phyloP scores from a whole-genome alignment of 2,113 vertebrate species.

The Barnardius zonarius region DNA sequence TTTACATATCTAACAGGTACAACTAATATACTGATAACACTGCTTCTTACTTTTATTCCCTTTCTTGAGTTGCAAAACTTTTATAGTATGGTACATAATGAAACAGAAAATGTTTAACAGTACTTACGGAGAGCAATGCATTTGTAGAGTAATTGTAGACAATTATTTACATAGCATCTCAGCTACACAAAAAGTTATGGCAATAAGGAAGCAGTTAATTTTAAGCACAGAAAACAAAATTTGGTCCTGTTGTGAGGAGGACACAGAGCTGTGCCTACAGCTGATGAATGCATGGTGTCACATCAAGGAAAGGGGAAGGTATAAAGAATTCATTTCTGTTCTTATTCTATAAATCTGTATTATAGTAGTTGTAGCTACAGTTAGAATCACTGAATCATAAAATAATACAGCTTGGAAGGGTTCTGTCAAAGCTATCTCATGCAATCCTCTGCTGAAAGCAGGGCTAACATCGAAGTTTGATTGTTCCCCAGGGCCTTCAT shows the following conservation, averaged over 20 bases:
- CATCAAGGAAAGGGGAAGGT: background rate
- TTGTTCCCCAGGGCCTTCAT: background rate
- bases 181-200: background rate
- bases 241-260: background rate
- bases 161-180: background rate
- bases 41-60: background rate
- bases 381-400: background rate
- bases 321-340: background rate
- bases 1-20: background rate
- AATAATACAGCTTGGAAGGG: background rate
- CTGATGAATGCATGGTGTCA: background rate
- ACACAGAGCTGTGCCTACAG: background rate
- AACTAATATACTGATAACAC: background rate
- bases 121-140: background rate
- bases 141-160: background rate
- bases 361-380: background rate
- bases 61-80: background rate
- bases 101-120: constrained; percentile 7
- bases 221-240: background rate
- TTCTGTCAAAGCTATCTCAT: background rate
- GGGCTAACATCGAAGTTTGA: background rate
- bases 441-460: background rate
- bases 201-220: background rate
- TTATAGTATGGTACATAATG: background rate
- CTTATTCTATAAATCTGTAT: background rate